A percentile compares a stretch with the other conserved stretches of the same genome.
Evolutionary conservation across 2,113 vertebrate species (phyloP).

Genomic region (Micronycteris hirsuta): DNA sequence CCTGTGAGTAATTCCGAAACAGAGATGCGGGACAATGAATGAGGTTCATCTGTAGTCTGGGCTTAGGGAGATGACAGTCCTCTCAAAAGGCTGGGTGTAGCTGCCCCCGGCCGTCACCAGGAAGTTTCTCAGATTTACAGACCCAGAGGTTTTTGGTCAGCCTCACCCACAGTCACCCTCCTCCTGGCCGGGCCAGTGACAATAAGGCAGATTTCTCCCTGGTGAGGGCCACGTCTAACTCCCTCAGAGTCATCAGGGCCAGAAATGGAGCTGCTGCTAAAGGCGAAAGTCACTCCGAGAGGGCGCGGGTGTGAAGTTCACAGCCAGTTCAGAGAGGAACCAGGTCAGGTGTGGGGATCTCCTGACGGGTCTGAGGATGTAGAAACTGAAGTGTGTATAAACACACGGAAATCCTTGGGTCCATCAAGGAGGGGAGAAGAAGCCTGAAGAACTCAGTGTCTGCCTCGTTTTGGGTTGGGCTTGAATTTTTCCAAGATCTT

Average conservation of each 20-base stretch:
- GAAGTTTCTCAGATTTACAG: constrained; percentile 32
- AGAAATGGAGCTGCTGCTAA: neutral
- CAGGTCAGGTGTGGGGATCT: neutral
- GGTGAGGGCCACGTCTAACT: neutral
- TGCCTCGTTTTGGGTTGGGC: neutral
- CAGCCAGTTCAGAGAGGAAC: neutral
- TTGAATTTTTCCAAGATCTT: neutral
- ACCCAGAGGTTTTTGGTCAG: neutral
- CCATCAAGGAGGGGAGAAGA: neutral
- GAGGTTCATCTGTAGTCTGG: neutral
- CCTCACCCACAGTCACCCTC: neutral
- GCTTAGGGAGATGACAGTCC: constrained; percentile 18
- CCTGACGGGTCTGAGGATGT: neutral
- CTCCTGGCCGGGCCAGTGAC: neutral
- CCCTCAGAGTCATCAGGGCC: neutral
- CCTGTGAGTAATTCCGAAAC: neutral
- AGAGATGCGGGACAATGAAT: neutral
- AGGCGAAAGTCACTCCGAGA: neutral
- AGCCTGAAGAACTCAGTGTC: neutral
- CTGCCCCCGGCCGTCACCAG: neutral
- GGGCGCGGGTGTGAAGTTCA: neutral
- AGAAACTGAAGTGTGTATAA: neutral
- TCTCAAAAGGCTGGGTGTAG: constrained; percentile 21
- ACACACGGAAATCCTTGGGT: neutral
- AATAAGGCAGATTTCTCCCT: neutral